These are phyloP conservation scores for Anabas testudineus DNA, from an alignment of 2,797 vertebrate species.

Conservation along the genomic window DNA sequence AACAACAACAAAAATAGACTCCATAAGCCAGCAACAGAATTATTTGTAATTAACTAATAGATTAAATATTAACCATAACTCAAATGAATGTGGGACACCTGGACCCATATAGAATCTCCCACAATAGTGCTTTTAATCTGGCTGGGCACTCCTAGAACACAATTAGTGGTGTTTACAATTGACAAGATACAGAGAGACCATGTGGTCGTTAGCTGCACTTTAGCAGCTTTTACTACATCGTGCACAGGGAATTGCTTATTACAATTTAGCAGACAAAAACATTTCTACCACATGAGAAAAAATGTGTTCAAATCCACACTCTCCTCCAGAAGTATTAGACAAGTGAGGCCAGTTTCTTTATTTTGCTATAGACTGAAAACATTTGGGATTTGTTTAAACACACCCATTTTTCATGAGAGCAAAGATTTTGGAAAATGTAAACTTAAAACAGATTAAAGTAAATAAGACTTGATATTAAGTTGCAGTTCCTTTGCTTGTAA, in stretches of 20 bases:
- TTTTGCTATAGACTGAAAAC: too few species aligned
- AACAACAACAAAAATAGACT: not conserved
- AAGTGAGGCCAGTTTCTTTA: too few species aligned
- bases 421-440: too few species aligned
- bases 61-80: not conserved
- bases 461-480: too few species aligned
- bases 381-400: too few species aligned
- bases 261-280: not conserved
- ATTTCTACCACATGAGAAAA: not conserved
- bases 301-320: not conserved
- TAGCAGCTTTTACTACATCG: not conserved
- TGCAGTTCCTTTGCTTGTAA: too few species aligned
- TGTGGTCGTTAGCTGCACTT: not conserved
- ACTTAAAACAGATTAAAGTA: too few species aligned
- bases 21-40: not conserved
- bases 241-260: not conserved
- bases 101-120: not conserved
- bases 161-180: not conserved
- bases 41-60: not conserved
- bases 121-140: slow-evolving; percentile 2
- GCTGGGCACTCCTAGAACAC: not conserved
- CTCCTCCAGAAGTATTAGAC: too few species aligned
- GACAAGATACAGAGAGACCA: not conserved
- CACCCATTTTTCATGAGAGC: too few species aligned
- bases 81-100: not conserved